Evolutionary conservation across 2,797 vertebrate species (phyloP).

Genomic region (Pachyuromys duprasi): DNA sequence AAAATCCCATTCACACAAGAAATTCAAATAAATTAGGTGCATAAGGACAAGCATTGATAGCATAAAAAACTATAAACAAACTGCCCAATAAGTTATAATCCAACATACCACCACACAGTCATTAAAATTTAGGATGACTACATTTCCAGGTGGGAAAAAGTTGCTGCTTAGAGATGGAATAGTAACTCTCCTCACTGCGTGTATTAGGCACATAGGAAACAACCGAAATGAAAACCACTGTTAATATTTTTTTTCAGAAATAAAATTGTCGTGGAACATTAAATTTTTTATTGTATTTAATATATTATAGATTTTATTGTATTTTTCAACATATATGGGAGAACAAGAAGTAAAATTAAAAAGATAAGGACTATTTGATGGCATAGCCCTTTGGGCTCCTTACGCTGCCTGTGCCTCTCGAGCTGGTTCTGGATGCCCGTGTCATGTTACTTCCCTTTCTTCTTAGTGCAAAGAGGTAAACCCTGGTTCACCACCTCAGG

Average conservation of each 20-base stretch:
- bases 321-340: slow-evolving; percentile 1
- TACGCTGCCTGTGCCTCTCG: not conserved
- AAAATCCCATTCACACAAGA: not conserved
- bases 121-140: not conserved
- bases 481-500: slow-evolving; percentile 39
- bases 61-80: slow-evolving; percentile 39
- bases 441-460: not conserved
- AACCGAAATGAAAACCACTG: slow-evolving; percentile 29
- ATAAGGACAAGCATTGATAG: slow-evolving; percentile 44
- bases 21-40: not conserved
- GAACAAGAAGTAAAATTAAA: not conserved
- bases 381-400: not conserved
- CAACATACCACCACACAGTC: not conserved
- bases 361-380: not conserved
- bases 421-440: not conserved
- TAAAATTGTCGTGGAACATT: slow-evolving; percentile 7
- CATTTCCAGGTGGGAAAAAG: not conserved
- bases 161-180: slow-evolving; percentile 7
- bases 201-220: not conserved
- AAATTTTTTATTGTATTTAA: not conserved
- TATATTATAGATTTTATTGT: not conserved
- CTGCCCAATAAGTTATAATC: not conserved
- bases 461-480: not conserved
- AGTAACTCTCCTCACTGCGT: not conserved
- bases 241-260: slow-evolving; percentile 27